phyloP scores from a whole-genome alignment of 2,113 vertebrate species.

The Nannobrachium achirus region DNA sequence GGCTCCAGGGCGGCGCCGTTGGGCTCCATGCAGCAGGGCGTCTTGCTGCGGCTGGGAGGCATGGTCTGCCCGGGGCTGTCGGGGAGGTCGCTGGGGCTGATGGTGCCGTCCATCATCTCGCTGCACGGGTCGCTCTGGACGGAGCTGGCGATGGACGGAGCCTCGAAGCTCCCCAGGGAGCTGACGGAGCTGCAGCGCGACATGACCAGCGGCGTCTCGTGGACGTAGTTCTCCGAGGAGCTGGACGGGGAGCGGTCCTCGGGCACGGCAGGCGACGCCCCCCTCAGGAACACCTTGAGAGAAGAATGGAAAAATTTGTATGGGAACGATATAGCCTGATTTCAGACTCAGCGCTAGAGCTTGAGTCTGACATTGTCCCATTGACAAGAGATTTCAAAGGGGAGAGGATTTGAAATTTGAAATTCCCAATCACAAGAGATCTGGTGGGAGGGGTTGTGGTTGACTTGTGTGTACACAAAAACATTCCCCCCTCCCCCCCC shows the following conservation, averaged over 20 bases:
- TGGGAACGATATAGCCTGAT: too few species aligned
- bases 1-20: conserved; percentile 66
- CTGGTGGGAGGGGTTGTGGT: too few species aligned
- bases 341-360: too few species aligned
- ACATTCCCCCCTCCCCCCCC: too few species aligned
- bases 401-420: too few species aligned
- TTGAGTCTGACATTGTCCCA: too few species aligned
- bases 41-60: conserved; percentile 97
- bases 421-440: too few species aligned
- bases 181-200: conserved; percentile 98
- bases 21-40: conserved; percentile 85
- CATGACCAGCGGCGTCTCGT: conserved; percentile 95
- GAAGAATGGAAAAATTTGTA: too few species aligned
- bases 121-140: conserved; percentile 97
- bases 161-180: conserved; percentile 95
- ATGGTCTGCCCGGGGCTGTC: conserved; percentile 98
- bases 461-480: too few species aligned
- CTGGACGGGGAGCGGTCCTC: conserved; percentile 93
- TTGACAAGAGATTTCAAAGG: too few species aligned
- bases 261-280: conserved; percentile 74
- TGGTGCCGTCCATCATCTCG: conserved; percentile 94
- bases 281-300: conserved; percentile 72
- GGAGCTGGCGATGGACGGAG: conserved; percentile 95
- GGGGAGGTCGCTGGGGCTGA: conserved; percentile 95
- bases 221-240: conserved; percentile 95